phyloP scores from a whole-genome alignment of 2,888 invertebrate genomes.

The Celastrina argiolus region DNA sequence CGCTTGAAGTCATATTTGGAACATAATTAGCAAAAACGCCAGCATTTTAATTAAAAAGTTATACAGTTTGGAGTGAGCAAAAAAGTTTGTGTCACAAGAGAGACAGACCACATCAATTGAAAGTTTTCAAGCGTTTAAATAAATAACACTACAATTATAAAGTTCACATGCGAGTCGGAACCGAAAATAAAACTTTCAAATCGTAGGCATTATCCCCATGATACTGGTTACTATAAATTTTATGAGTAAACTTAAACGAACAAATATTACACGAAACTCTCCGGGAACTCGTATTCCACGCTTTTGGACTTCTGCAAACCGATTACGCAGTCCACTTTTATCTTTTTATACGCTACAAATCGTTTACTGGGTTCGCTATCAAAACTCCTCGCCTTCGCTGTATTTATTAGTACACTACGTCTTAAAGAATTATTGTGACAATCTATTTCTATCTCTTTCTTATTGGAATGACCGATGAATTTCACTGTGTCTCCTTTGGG shows the following conservation, averaged over 20 bases:
- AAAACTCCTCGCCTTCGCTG: conserved; percentile 62
- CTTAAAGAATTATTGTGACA: conserved; percentile 55
- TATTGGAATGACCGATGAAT: conserved; percentile 64
- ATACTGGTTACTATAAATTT: conserved; percentile 25
- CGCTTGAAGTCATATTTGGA: not conserved
- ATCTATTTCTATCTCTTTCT: conserved; percentile 51
- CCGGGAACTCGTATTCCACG: conserved; percentile 64
- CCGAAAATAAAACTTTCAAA: not conserved
- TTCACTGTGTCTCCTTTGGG: conserved; percentile 42
- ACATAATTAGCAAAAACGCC: not conserved
- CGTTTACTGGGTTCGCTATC: conserved; percentile 55
- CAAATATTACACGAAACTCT: conserved; percentile 62
- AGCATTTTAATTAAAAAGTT: conserved; percentile 1
- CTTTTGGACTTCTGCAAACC: conserved; percentile 63
- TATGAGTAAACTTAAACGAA: conserved; percentile 36
- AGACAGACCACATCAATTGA: conserved; percentile 1
- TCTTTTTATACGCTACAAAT: conserved; percentile 56
- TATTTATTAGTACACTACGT: conserved; percentile 72
- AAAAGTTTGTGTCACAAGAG: not conserved
- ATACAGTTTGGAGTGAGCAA: not conserved
- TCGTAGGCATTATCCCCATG: not conserved
- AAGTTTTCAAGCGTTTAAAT: not conserved
- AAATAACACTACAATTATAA: not conserved
- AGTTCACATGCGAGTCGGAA: not conserved
- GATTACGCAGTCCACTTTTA: conserved; percentile 65